Evolutionary conservation across 1,140 invertebrate genomes (phyloP).

Genomic region (Oppia nitens): DNA sequence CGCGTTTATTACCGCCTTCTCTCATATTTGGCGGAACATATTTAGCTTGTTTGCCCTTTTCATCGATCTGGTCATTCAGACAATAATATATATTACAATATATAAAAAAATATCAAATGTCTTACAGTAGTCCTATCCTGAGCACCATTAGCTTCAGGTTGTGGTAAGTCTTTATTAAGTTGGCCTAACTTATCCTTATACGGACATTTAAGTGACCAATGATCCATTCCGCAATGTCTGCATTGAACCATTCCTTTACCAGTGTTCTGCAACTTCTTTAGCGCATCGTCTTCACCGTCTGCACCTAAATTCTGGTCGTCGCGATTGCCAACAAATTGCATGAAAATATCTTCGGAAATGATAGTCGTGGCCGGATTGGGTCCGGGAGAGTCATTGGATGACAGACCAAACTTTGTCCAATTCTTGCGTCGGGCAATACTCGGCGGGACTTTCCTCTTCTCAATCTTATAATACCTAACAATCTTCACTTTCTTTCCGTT

Average conservation of each 20-base stretch:
- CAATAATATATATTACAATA: neutral
- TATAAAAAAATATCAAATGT: neutral
- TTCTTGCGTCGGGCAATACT: slow-evolving; percentile 76
- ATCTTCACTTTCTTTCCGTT: slow-evolving; percentile 63
- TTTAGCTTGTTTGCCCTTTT: slow-evolving; percentile 29
- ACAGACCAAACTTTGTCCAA: slow-evolving; percentile 86
- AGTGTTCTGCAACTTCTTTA: slow-evolving; percentile 54
- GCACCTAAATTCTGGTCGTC: slow-evolving; percentile 27
- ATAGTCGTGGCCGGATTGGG: slow-evolving; percentile 92
- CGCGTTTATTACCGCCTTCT: slow-evolving; percentile 51
- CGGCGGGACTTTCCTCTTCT: slow-evolving; percentile 76
- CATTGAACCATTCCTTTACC: slow-evolving; percentile 70
- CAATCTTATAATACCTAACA: slow-evolving; percentile 75
- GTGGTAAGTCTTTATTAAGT: neutral
- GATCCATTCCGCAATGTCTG: slow-evolving; percentile 82
- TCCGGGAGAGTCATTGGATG: slow-evolving; percentile 71
- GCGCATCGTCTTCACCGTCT: slow-evolving; percentile 61
- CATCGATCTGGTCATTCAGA: slow-evolving; percentile 17
- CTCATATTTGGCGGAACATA: slow-evolving; percentile 68
- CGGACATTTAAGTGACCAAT: slow-evolving; percentile 93
- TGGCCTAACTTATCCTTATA: slow-evolving; percentile 63
- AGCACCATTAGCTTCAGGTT: neutral
- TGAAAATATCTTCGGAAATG: slow-evolving; percentile 83
- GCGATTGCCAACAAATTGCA: slow-evolving; percentile 45
- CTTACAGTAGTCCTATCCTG: neutral